These are phyloP conservation scores for Drosophila mimica DNA, from an alignment of 2,888 invertebrate genomes.

Conservation along the genomic window DNA sequence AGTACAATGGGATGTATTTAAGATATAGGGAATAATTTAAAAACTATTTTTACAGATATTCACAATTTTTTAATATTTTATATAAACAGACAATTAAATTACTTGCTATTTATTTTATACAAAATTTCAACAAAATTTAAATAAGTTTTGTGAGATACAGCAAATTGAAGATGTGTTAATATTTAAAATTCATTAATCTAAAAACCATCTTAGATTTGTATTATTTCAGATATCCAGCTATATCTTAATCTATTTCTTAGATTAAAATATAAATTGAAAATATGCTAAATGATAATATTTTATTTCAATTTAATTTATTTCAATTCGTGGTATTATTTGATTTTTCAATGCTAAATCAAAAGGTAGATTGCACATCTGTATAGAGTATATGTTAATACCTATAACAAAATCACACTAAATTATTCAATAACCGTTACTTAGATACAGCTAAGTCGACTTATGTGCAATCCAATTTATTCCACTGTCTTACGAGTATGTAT, in stretches of 20 bases:
- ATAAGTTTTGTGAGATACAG: not conserved
- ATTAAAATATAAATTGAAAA: no score
- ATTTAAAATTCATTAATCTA: no score
- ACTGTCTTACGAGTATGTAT: slow-evolving; percentile 13
- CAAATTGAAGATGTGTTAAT: not conserved
- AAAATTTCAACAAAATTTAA: not conserved
- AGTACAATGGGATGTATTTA: not conserved
- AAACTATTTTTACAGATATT: not conserved
- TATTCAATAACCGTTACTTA: not conserved
- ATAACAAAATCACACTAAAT: not conserved
- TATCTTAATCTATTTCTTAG: not conserved
- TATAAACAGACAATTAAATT: not conserved
- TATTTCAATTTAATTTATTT: not conserved
- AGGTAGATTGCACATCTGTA: not conserved
- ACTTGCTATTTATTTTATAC: not conserved
- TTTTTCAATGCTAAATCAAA: not conserved
- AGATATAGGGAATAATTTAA: not conserved
- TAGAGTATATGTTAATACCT: not conserved
- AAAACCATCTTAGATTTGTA: no score
- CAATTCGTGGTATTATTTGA: rapidly evolving
- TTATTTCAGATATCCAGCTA: not conserved
- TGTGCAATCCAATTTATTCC: slow-evolving; percentile 13
- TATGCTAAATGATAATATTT: no score
- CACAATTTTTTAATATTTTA: not conserved
- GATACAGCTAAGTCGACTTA: not conserved